Percentiles rank a stretch among this genome's conserved stretches.
Conservation (phyloP, 2,113 vertebrate species). For the Stictonetta naevosa region DNA sequence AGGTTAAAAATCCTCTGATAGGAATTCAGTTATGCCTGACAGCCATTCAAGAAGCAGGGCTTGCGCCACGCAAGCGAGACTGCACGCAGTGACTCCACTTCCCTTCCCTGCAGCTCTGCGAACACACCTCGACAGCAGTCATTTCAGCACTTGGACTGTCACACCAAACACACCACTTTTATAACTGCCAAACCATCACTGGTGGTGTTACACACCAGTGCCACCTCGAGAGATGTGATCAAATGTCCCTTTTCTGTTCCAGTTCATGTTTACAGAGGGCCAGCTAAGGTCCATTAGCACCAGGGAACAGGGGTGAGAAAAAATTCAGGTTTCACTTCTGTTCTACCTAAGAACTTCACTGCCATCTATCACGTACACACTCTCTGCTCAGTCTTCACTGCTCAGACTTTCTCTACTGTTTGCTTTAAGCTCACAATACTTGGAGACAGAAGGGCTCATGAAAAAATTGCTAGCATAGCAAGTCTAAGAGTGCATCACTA, state of each 20-base stretch:
- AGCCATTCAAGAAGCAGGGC: not conserved
- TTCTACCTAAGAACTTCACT: not conserved
- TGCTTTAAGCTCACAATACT: not conserved
- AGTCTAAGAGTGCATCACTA: not conserved
- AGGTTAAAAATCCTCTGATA: not conserved
- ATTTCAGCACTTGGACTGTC: not conserved
- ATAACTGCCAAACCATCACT: not conserved
- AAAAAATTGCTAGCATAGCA: not conserved
- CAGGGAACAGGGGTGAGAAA: not conserved
- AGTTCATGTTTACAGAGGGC: not conserved
- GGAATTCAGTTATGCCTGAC: not conserved
- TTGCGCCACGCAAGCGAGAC: not conserved
- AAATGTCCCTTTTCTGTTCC: not conserved
- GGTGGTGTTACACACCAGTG: not conserved
- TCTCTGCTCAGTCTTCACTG: not conserved
- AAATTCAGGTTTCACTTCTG: not conserved
- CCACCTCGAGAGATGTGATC: accelerated
- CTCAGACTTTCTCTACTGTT: not conserved
- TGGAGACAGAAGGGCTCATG: not conserved
- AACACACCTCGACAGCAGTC: not conserved
- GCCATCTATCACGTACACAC: not conserved
- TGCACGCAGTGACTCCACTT: not conserved
- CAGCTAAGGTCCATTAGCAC: not conserved
- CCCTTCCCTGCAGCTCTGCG: not conserved
- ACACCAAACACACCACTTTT: not conserved